These are phyloP conservation scores for Recurvirostra avosetta DNA, from an alignment of 2,113 vertebrate species.

Conservation along the genomic window DNA sequence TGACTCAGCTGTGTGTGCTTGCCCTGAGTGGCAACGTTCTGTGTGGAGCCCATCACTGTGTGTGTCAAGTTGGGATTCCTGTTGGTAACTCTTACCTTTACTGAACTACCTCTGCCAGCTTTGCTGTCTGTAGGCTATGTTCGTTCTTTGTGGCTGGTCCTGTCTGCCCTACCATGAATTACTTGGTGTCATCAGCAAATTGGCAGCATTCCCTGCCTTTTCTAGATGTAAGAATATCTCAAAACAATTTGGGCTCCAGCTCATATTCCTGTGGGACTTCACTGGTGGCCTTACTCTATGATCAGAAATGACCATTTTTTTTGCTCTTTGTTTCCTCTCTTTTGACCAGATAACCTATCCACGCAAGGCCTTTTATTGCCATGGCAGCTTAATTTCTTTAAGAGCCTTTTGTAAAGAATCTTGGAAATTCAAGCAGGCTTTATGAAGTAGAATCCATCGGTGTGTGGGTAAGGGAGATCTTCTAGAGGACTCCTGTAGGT, in stretches of 20 bases:
- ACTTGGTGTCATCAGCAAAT: not conserved
- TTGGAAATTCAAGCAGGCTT: not conserved
- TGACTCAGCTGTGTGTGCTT: not conserved
- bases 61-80: not conserved
- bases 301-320: not conserved
- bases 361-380: not conserved
- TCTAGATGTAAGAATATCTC: not conserved
- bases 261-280: not conserved
- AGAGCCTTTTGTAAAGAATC: not conserved
- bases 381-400: not conserved
- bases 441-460: not conserved
- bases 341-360: not conserved
- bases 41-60: not conserved
- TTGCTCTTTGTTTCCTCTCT: not conserved
- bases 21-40: not conserved
- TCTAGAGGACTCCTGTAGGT: not conserved
- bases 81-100: not conserved
- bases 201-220: not conserved
- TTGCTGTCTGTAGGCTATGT: not conserved
- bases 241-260: not conserved
- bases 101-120: not conserved
- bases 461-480: not conserved
- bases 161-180: not conserved
- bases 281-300: not conserved
- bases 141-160: accelerated